Conservation (phyloP, 2,113 vertebrate species). For the Phylloscopus whistleri region DNA sequence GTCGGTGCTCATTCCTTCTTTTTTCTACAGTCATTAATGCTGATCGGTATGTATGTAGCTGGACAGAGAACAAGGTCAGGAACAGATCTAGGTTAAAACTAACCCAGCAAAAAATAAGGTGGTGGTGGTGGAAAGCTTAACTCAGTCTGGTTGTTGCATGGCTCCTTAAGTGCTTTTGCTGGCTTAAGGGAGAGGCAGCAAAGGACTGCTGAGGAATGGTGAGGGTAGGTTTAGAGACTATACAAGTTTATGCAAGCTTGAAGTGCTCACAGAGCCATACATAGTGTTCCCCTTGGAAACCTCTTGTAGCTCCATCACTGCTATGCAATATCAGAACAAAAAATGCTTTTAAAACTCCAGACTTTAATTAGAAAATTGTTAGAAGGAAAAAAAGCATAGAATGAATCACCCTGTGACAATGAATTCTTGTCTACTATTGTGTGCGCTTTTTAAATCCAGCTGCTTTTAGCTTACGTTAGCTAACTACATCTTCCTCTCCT, state of each 20-base stretch:
- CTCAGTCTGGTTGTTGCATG: background rate
- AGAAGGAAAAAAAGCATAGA: background rate
- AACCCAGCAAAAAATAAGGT: background rate
- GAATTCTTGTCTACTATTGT: background rate
- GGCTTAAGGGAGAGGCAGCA: background rate
- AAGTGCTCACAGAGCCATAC: background rate
- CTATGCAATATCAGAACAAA: background rate
- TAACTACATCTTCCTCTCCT: background rate
- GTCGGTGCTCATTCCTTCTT: background rate
- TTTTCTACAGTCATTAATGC: background rate
- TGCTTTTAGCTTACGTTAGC: background rate
- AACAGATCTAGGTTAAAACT: background rate
- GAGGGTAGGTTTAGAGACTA: background rate
- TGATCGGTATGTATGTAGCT: background rate
- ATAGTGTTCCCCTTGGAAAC: background rate
- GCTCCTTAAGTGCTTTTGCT: background rate
- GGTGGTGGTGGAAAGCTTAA: background rate
- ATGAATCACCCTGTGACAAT: background rate
- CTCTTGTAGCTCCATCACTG: background rate
- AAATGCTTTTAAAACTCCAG: background rate
- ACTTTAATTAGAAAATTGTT: background rate
- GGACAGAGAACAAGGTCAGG: background rate
- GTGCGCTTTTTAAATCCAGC: background rate
- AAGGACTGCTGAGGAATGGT: background rate
- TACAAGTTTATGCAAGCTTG: background rate